A percentile compares a stretch with the other conserved stretches of the same genome.
phyloP scores from a whole-genome alignment of 1,140 invertebrate species.

The Sarcophaga peregrina region DNA sequence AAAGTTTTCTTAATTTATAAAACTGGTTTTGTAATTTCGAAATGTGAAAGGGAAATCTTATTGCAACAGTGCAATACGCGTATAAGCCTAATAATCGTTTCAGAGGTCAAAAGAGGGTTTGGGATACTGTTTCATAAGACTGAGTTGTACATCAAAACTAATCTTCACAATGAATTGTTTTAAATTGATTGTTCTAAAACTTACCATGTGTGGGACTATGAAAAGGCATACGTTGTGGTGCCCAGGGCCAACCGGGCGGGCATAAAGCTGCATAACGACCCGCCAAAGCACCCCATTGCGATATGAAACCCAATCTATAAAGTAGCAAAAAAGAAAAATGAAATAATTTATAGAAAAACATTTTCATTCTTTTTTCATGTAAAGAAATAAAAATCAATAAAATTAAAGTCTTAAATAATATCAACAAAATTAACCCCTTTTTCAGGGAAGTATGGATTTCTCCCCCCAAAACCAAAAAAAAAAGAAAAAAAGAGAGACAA shows the following conservation, averaged over 20 bases:
- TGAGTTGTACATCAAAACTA: no score
- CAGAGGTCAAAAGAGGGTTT: no score
- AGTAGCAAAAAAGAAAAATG: slow-evolving; percentile 39
- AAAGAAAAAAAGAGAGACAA: no score
- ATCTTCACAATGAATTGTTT: no score
- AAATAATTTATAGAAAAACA: not conserved
- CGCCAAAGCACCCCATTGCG: slow-evolving; percentile 78
- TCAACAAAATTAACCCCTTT: not conserved
- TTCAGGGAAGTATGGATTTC: no score
- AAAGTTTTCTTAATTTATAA: no score
- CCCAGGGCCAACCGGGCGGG: slow-evolving; percentile 70
- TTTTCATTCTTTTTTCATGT: not conserved
- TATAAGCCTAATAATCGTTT: no score
- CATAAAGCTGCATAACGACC: slow-evolving; percentile 75
- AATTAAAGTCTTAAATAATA: not conserved
- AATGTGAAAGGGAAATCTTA: no score
- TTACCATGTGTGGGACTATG: slow-evolving; percentile 67
- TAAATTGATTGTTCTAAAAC: slow-evolving; percentile 44
- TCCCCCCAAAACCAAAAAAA: no score
- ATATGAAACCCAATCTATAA: slow-evolving; percentile 84
- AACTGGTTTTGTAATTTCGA: no score
- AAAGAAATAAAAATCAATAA: not conserved
- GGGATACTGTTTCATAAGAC: no score
- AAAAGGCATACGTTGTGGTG: slow-evolving; percentile 65
- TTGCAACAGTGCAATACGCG: no score